Conservation (phyloP, 2,797 vertebrate species). For the Neomorphus geoffroyi region DNA sequence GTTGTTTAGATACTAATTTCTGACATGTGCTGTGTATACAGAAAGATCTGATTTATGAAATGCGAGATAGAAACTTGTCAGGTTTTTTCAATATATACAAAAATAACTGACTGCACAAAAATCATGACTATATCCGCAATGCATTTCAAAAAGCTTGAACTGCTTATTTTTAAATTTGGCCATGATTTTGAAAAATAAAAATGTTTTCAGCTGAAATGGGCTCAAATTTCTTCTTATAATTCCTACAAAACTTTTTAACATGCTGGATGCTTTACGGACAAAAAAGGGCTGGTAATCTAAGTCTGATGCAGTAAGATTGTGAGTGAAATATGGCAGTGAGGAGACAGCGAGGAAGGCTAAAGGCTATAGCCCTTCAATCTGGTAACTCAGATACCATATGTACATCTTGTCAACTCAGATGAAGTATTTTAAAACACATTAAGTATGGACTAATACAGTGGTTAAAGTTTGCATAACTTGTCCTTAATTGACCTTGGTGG, state of each 20-base stretch:
- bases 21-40: slow-evolving; percentile 51
- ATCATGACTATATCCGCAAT: not conserved
- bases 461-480: not conserved
- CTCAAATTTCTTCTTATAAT: not conserved
- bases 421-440: not conserved
- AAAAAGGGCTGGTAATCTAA: not conserved
- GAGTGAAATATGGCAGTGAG: not conserved
- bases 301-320: not conserved
- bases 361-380: not conserved
- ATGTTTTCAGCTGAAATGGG: not conserved
- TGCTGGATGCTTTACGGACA: not conserved
- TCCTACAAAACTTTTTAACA: not conserved
- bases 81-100: slow-evolving; percentile 19
- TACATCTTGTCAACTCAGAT: not conserved
- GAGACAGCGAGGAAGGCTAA: not conserved
- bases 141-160: not conserved
- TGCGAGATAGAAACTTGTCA: slow-evolving; percentile 21
- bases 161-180: not conserved
- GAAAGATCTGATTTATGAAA: slow-evolving; percentile 50
- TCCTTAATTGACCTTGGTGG: not conserved
- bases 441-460: not conserved
- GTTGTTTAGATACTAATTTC: slow-evolving; percentile 50
- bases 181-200: not conserved
- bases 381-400: not conserved
- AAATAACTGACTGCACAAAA: slow-evolving; percentile 24